Base-by-base conservation (phyloP, 2,797 vertebrate species). In the Tinamus major region DNA sequence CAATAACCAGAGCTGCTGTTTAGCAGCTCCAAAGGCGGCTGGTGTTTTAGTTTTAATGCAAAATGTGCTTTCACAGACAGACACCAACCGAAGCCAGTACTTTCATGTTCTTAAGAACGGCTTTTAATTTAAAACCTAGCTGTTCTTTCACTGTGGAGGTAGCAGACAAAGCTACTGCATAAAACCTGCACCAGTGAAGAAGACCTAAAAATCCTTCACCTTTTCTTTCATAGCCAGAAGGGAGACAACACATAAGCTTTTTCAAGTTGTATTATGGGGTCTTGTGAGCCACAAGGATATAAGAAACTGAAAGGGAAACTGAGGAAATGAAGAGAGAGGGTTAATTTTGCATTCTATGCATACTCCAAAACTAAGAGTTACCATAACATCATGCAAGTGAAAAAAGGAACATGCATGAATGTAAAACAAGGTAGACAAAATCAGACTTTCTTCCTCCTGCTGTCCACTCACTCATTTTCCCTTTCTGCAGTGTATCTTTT, bases 51-150 rank as follows among this genome's bases (percentile, higher is more conserved):
- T 71, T 93, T 65, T 79, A 87, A 83, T 72, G 72, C 83, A 87
- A 83, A 89, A 83, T 56, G 55, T 86, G 51, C 51, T 92, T 95
- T 93, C 35, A 48, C 46, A 58, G 62, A 21, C 68, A 90, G 51
- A 89, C 37, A 61, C 35, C 49, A 83, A 80, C 37, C 11, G 6
- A 87, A 89, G 63, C 69, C 91, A 81, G 46, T 11, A 61, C 39
- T 13, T 5, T 42, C 64, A 39, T 10, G n/a, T 65, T 75, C 51
- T 82, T 59, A 72, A 92, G 83, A 53, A 1, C 1, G 0, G 59
- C 14, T 92, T 92, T 76, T 70, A 8, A 72, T 89, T 63, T 67
- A 92, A 87, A 77, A 71, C 21, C 42, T 49, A 37, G 51, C 64
- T 53, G 1, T 68, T 90, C 56, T 90, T 68, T 85, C 85, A 63